Evolutionary conservation across 2,888 invertebrate species (phyloP).

Genomic region (Eudemis profundana): DNA sequence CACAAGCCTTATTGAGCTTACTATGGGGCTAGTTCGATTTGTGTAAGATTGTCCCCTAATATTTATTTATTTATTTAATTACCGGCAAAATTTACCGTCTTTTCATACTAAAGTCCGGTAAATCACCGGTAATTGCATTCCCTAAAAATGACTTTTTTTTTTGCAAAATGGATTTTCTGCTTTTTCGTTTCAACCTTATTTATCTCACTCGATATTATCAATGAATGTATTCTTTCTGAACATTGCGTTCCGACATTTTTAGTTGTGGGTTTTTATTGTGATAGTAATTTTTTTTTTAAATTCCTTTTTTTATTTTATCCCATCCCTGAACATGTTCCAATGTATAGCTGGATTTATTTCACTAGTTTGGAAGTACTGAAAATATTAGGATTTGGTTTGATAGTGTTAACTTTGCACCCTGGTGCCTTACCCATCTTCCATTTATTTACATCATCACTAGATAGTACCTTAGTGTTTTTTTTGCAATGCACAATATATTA

Average conservation of each 20-base stretch:
- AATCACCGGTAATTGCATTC: too few species aligned
- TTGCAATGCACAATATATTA: background rate
- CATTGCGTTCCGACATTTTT: conserved; percentile 48
- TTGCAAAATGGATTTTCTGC: background rate
- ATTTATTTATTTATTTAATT: too few species aligned
- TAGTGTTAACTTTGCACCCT: conserved; percentile 51
- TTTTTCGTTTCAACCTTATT: conserved; percentile 5
- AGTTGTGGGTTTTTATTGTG: conserved; percentile 67
- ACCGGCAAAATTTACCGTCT: too few species aligned
- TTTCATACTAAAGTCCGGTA: too few species aligned
- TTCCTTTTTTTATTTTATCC: conserved; percentile 61
- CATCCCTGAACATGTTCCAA: conserved; percentile 30
- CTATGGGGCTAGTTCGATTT: too few species aligned
- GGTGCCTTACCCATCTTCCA: conserved; percentile 75
- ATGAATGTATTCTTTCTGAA: conserved; percentile 16
- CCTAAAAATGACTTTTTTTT: too few species aligned
- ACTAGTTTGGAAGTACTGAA: conserved; percentile 7
- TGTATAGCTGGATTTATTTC: background rate
- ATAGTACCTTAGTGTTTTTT: conserved; percentile 17
- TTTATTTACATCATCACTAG: conserved; percentile 49
- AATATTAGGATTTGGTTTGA: background rate
- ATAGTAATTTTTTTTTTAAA: conserved; percentile 72
- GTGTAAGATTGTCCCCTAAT: too few species aligned
- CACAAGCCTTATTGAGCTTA: too few species aligned
- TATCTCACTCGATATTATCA: background rate